Conservation (phyloP, 2,888 invertebrate genomes). For the Tinea semifulvella region DNA sequence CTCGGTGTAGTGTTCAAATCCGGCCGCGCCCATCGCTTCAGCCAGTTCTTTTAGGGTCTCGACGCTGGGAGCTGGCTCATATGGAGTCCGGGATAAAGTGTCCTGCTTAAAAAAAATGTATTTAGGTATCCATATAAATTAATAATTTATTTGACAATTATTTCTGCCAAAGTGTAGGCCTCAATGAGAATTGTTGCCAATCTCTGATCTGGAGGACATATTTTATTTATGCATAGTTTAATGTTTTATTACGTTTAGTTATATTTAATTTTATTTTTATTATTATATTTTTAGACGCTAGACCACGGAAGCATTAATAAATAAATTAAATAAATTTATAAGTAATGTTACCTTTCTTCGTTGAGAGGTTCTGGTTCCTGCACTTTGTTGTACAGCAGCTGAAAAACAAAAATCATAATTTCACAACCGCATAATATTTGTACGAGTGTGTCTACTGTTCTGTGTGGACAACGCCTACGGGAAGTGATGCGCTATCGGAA, state of each 20-base stretch:
- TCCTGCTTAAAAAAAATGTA: constrained; percentile 29
- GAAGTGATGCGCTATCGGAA: too few species aligned
- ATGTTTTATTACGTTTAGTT: too few species aligned
- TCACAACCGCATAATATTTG: too few species aligned
- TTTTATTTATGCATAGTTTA: too few species aligned
- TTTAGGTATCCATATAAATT: background rate
- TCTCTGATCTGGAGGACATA: too few species aligned
- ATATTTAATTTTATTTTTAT: too few species aligned
- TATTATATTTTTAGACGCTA: too few species aligned
- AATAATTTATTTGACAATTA: too few species aligned
- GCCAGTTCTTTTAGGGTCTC: constrained; percentile 56
- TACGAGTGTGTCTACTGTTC: too few species aligned
- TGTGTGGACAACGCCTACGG: too few species aligned
- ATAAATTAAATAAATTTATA: background rate
- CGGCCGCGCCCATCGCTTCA: constrained; percentile 61
- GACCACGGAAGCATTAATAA: background rate
- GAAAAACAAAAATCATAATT: constrained; percentile 9
- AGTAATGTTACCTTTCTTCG: constrained; percentile 11
- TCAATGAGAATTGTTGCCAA: too few species aligned
- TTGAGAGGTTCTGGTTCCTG: background rate
- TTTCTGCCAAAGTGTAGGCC: too few species aligned
- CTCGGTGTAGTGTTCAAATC: constrained; percentile 56
- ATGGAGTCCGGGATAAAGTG: constrained; percentile 26
- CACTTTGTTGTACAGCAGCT: constrained; percentile 3
- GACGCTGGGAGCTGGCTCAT: constrained; percentile 45